A percentile compares a stretch with the other conserved stretches of the same genome.
Conservation (phyloP, 2,113 vertebrate genomes). For the Bambusicola thoracicus region DNA sequence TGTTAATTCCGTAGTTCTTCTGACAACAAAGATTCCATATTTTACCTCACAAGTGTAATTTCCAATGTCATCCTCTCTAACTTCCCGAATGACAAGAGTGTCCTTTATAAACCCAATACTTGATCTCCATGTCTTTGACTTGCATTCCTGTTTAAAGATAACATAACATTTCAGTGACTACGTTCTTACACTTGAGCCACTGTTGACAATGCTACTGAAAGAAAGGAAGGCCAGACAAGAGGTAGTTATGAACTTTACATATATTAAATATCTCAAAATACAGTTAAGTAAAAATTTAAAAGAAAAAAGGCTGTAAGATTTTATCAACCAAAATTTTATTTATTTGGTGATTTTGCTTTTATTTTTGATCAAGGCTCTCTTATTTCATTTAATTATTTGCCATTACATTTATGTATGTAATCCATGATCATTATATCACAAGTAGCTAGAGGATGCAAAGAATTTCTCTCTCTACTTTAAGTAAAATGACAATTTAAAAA, state of each 20-base stretch:
- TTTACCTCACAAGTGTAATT: slow-evolving; percentile 98
- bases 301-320: background rate
- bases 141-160: slow-evolving; percentile 88
- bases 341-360: background rate
- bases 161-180: slow-evolving; percentile 15
- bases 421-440: background rate
- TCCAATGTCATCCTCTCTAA: slow-evolving; percentile 97
- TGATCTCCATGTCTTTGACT: slow-evolving; percentile 90
- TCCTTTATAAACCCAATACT: slow-evolving; percentile 89
- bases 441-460: background rate
- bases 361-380: background rate
- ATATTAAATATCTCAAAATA: background rate
- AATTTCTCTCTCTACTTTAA: background rate
- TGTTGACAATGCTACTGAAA: background rate
- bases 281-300: background rate
- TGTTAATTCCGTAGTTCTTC: slow-evolving; percentile 94
- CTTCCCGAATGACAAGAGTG: slow-evolving; percentile 90
- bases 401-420: background rate
- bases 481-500: background rate
- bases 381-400: background rate
- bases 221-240: background rate
- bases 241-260: background rate
- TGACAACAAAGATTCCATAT: slow-evolving; percentile 93
- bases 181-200: background rate
- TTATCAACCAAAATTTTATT: background rate